Base-by-base conservation (phyloP, 92 coral and sea anemone species). In the Chrysogorgia sp. region DNA sequence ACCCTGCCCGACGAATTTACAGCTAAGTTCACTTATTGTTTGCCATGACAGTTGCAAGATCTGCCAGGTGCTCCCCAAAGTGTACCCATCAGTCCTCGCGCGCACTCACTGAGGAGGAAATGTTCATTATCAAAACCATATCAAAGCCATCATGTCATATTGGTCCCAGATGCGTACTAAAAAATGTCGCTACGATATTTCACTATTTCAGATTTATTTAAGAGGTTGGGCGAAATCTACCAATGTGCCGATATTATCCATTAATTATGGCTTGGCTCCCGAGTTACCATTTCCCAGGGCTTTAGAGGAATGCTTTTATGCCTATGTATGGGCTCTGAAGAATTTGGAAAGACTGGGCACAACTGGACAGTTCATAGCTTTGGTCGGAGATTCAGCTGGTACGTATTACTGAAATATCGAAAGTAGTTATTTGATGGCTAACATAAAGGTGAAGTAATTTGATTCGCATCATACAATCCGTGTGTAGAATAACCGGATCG, bases 321-420 rank as follows among this genome's bases (percentile, higher is more conserved):
- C 92, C 3, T 94, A 91, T 64, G 90, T 96, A 21, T 94, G 98
- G 98, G 96, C 90, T 40, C 82, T 94, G 25, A 87, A 94, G 56
- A 89, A 94, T 74, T 80, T 86, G 28, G 88, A 91, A 40, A 90
- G 77, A 28, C 85, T 94, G 31, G 98, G 98, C 0, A 85, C 97
- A 1, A 94, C 94, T 19, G 93, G 90, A 40, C 82, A 89, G 63
- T 71, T 77, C 50, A 72, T 91, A 49, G 92, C 97, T 55, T 69
- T 94, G 40, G 96, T 90, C 58, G 98, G 98, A 5, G 98, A 93
- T 81, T 93, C 98, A 22, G 98, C 98, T 84, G 98, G 98, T 94
- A 85, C 14, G 53, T 47, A 47, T 2, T n/a, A n/a, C n/a, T n/a
- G 15, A 47, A 47, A 12, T 47, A 47, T 37, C 43, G 5, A 37